Evolutionary conservation across 1,140 invertebrate species (phyloP).

Genomic region (Tyrophagus putrescentiae): DNA sequence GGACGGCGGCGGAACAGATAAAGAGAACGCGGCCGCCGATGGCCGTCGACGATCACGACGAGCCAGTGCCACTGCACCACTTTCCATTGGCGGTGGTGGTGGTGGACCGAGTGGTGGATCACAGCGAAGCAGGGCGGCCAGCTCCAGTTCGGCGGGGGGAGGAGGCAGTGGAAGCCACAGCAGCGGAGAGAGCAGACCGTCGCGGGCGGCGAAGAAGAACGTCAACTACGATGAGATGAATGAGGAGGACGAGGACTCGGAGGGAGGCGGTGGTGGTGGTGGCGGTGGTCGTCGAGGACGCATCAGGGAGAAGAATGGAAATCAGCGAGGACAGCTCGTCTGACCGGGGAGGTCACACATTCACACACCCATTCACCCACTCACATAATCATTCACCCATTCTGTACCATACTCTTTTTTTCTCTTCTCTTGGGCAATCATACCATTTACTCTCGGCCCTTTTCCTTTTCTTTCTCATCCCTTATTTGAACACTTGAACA

Average conservation of each 20-base stretch:
- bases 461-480: too few relatives aligned
- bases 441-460: too few relatives aligned
- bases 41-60: not conserved
- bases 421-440: too few relatives aligned
- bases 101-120: not conserved
- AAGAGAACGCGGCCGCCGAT: not conserved
- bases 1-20: not conserved
- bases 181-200: not conserved
- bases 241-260: not conserved
- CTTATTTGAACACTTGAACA: too few relatives aligned
- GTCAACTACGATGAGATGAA: conserved; percentile 1
- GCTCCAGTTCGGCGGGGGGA: too few relatives aligned
- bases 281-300: not conserved
- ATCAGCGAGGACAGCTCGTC: too few relatives aligned
- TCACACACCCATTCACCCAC: too few relatives aligned
- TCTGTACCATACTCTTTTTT: too few relatives aligned
- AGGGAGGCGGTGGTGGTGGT: not conserved
- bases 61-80: not conserved
- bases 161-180: not conserved
- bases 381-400: too few relatives aligned
- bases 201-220: not conserved
- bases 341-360: too few relatives aligned
- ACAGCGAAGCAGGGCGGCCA: not conserved
- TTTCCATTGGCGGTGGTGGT: not conserved
- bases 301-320: too few relatives aligned